Conservation (phyloP, 2,113 vertebrate genomes). For the Etheostoma cragini region DNA sequence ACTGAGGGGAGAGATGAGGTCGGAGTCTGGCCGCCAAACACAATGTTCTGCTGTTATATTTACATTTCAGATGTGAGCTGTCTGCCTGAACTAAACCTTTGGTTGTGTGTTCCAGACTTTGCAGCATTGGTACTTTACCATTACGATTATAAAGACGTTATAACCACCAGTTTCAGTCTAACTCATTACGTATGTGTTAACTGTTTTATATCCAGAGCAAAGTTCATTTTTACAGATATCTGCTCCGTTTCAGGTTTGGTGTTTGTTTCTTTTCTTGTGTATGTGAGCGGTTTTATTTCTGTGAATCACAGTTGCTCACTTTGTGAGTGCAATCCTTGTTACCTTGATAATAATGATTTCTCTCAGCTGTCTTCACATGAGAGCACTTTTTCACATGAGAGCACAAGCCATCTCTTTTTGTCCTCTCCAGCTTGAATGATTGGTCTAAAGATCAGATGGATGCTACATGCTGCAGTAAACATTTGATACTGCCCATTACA, state of each 20-base stretch:
- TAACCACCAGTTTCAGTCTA: background rate
- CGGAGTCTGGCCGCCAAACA: too few relatives aligned
- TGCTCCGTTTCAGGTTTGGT: background rate
- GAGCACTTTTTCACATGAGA: too few relatives aligned
- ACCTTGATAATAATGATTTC: background rate
- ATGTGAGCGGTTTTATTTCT: background rate
- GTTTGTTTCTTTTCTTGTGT: background rate
- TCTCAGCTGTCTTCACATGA: background rate
- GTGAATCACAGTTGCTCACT: background rate
- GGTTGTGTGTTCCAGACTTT: too few relatives aligned
- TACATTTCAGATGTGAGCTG: too few relatives aligned
- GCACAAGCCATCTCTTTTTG: background rate
- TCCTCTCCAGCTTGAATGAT: slow-evolving; percentile 3
- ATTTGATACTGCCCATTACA: background rate
- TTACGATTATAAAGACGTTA: background rate
- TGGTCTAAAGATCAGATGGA: background rate
- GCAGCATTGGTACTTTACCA: too few relatives aligned
- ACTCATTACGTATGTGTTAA: background rate
- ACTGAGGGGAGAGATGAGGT: too few relatives aligned
- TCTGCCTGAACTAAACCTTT: too few relatives aligned
- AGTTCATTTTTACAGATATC: background rate
- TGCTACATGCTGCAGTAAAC: background rate
- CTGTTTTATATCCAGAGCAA: background rate
- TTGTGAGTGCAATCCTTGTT: background rate
- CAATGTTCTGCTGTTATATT: too few relatives aligned